Conservation (phyloP, 2,888 invertebrate genomes). For the Tenthredo amoena region DNA sequence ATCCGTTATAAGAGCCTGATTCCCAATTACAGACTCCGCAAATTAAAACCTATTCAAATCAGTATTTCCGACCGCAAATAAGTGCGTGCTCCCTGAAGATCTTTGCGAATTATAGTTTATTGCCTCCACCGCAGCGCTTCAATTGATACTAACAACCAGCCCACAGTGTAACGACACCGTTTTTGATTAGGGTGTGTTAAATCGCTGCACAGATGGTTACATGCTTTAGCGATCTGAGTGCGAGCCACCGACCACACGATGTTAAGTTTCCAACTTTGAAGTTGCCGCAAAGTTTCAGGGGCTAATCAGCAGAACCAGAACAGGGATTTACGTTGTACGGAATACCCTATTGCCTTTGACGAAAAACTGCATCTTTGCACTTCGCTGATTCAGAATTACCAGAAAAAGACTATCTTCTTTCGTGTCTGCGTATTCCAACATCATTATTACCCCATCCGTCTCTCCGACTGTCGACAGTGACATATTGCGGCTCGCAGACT, state of each 20-base stretch:
- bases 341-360: not conserved
- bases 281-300: not conserved
- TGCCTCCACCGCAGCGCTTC: not conserved
- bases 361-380: not conserved
- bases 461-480: constrained; percentile 4
- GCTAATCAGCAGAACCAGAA: not conserved
- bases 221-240: not conserved
- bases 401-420: not conserved
- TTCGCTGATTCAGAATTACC: not conserved
- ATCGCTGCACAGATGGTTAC: not conserved
- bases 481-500: not conserved
- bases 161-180: not conserved
- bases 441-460: constrained; percentile 9
- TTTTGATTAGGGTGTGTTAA: not conserved
- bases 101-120: not conserved
- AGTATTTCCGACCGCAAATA: not conserved
- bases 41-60: not conserved
- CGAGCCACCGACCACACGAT: not conserved
- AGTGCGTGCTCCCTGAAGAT: not conserved
- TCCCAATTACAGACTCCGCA: not conserved
- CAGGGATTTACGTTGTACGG: not conserved
- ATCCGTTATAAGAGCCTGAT: not conserved
- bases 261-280: not conserved
- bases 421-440: not conserved
- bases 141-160: constrained; percentile 8